phyloP scores from a whole-genome alignment of 2,113 vertebrate species.

The Potamarius usumacintae region DNA sequence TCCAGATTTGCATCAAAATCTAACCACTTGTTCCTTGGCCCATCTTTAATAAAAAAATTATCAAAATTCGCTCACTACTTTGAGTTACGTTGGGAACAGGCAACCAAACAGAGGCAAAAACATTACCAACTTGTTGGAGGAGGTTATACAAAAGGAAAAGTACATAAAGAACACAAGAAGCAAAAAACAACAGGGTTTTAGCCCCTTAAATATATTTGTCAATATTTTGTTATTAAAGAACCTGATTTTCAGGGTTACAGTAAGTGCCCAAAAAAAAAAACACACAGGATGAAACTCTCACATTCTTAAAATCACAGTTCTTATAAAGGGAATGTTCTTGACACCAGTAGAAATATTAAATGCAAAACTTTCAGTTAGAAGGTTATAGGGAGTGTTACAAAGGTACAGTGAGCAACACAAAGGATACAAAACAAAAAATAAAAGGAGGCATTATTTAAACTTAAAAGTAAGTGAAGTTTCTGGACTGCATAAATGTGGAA shows the following conservation, averaged over 20 bases:
- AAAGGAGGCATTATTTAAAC: not conserved
- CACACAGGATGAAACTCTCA: not conserved
- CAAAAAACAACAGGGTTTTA: not conserved
- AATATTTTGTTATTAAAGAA: conserved; percentile 33
- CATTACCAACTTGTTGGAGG: no score
- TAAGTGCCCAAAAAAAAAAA: not conserved
- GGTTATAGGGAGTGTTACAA: not conserved
- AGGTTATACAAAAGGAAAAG: not conserved
- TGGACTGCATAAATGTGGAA: not conserved
- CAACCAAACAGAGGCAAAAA: no score
- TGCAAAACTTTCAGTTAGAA: not conserved
- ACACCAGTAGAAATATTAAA: conserved; percentile 10
- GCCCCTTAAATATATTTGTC: not conserved
- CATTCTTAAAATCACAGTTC: conserved; percentile 10
- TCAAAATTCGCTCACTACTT: no score
- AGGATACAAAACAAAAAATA: not conserved
- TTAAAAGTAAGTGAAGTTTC: not conserved
- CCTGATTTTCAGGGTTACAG: conserved; percentile 22
- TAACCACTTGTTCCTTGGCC: no score
- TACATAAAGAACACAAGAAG: not conserved
- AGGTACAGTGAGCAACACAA: not conserved
- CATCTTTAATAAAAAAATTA: no score
- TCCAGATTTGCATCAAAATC: no score
- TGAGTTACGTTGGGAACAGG: no score
- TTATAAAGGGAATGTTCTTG: conserved; percentile 18